Percentiles rank a stretch among this genome's conserved stretches.
Evolutionary conservation across 2,797 vertebrate genomes (phyloP).

Genomic region (Falco rusticolus): DNA sequence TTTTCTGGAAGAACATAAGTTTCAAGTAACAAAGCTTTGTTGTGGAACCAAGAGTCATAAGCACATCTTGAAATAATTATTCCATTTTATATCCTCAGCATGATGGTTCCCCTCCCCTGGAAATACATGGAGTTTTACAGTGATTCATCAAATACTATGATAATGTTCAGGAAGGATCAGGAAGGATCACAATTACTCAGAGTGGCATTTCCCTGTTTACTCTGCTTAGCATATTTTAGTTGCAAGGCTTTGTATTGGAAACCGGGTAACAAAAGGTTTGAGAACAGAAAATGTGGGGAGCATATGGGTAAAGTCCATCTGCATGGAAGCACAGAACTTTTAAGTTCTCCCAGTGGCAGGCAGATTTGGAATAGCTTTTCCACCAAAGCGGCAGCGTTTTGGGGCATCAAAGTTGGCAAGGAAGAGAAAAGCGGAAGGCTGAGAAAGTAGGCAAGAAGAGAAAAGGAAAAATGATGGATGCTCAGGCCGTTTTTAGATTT

Average conservation of each 20-base stretch:
- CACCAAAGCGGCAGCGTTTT: background rate
- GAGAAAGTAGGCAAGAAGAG: background rate
- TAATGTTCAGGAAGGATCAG: background rate
- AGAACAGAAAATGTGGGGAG: background rate
- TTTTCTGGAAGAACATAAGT: background rate
- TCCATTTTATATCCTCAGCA: background rate
- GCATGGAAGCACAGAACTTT: background rate
- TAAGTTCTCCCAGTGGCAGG: background rate
- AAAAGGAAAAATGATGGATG: background rate
- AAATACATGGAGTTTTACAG: background rate
- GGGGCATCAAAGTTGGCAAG: background rate
- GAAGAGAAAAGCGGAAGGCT: background rate
- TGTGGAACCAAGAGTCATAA: background rate
- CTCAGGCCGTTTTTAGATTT: background rate
- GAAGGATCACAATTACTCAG: background rate
- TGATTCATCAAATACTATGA: background rate
- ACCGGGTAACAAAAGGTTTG: background rate
- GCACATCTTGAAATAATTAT: background rate
- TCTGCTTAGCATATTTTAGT: background rate
- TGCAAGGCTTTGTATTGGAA: background rate
- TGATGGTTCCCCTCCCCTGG: too few species aligned
- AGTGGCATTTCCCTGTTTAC: background rate
- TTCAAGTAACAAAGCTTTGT: background rate
- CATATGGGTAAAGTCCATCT: background rate
- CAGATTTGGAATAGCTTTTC: background rate